phyloP scores from a whole-genome alignment of 2,888 invertebrate species.

The Eledona agricola region DNA sequence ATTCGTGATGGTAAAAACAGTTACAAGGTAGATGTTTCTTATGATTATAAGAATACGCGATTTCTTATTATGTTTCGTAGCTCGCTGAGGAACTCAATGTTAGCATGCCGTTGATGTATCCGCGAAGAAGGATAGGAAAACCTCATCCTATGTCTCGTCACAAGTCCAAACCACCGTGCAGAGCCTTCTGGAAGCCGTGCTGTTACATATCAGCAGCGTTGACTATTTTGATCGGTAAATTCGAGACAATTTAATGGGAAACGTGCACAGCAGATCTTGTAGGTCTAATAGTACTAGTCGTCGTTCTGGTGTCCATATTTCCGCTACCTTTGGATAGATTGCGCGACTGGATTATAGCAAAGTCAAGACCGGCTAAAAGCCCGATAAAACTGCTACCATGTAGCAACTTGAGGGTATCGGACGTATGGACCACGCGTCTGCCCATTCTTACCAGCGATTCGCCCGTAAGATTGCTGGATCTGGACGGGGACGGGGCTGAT shows the following conservation, averaged over 20 bases:
- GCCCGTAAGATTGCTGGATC: constrained; percentile 74
- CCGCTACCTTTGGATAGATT: constrained; percentile 71
- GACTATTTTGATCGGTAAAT: constrained; percentile 66
- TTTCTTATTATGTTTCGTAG: constrained; percentile 54
- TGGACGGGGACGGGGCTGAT: constrained; percentile 74
- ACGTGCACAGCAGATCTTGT: constrained; percentile 46
- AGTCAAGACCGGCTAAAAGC: constrained; percentile 43
- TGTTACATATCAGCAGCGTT: constrained; percentile 72
- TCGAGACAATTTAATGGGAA: constrained; percentile 14
- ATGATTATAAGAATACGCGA: background rate
- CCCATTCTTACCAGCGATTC: constrained; percentile 79
- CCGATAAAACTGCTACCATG: constrained; percentile 66
- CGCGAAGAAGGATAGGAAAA: constrained; percentile 68
- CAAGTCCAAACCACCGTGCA: constrained; percentile 66
- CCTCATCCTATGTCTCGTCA: constrained; percentile 64
- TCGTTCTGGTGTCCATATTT: constrained; percentile 72
- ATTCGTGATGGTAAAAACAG: constrained; percentile 76
- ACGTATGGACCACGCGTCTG: constrained; percentile 74
- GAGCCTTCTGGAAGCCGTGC: constrained; percentile 70
- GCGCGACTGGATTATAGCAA: constrained; percentile 67
- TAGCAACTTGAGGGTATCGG: constrained; percentile 67
- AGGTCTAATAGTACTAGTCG: constrained; percentile 71
- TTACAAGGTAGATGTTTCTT: constrained; percentile 64
- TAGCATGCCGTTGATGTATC: constrained; percentile 78
- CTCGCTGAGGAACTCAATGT: constrained; percentile 73